A percentile compares a stretch with the other conserved stretches of the same genome.
phyloP scores from a whole-genome alignment of 1,140 invertebrate species.

The Telenomus remus region DNA sequence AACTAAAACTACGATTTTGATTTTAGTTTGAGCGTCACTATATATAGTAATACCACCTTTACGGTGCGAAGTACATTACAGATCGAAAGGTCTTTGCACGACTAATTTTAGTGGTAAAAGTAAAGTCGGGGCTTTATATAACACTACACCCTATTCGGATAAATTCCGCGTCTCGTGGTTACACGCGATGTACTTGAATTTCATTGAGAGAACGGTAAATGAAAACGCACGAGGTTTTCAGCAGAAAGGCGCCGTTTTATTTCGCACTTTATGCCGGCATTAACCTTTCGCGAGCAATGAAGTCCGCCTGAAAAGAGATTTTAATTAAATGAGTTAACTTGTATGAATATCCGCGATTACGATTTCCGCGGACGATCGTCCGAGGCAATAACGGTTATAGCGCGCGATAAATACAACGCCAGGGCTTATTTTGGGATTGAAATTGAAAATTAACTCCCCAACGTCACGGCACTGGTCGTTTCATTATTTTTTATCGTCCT shows the following conservation, averaged over 20 bases:
- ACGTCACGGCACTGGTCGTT: too few species aligned
- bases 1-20: too few species aligned
- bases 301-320: constrained; percentile 26
- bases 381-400: constrained; percentile 10
- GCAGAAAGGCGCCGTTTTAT: constrained; percentile 27
- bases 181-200: constrained; percentile 35
- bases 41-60: too few species aligned
- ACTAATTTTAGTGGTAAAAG: not conserved
- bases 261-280: constrained; percentile 34
- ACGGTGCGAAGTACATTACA: too few species aligned
- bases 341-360: constrained; percentile 17
- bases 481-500: too few species aligned
- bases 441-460: too few species aligned
- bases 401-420: not conserved
- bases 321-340: constrained; percentile 39
- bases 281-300: constrained; percentile 37
- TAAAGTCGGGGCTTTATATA: constrained; percentile 6
- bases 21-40: too few species aligned
- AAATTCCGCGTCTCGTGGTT: constrained; percentile 25
- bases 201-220: constrained; percentile 32
- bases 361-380: constrained; percentile 2
- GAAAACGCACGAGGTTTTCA: constrained; percentile 10
- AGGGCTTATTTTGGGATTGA: too few species aligned
- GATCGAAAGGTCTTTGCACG: too few species aligned
- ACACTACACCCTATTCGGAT: constrained; percentile 4